These are phyloP conservation scores for Hypotaenidia okinawae DNA, from an alignment of 2,797 vertebrate genomes.

Conservation along the genomic window DNA sequence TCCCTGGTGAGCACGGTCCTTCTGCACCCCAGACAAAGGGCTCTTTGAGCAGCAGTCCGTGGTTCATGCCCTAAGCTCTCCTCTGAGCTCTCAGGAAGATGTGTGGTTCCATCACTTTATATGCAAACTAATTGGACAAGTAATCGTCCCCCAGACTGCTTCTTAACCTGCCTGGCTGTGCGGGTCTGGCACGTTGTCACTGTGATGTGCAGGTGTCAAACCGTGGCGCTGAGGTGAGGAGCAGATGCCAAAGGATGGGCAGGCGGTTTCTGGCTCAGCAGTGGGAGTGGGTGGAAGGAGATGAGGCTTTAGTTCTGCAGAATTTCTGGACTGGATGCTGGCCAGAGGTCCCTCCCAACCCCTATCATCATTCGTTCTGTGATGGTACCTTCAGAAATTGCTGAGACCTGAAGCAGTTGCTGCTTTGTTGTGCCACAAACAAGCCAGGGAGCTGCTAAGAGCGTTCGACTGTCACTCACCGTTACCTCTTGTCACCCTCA, in stretches of 20 bases:
- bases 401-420: slow-evolving; percentile 8
- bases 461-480: neutral
- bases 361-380: no score
- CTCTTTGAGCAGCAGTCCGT: slow-evolving; percentile 35
- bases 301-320: neutral
- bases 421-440: slow-evolving; percentile 3
- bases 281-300: neutral
- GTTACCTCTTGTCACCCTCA: neutral
- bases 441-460: slow-evolving; percentile 9
- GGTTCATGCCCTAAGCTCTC: slow-evolving; percentile 17
- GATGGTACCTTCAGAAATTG: neutral
- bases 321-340: neutral
- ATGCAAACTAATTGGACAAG: neutral
- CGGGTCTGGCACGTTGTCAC: neutral
- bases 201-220: neutral
- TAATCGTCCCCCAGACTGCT: neutral
- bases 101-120: neutral
- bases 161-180: slow-evolving; percentile 8
- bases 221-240: neutral
- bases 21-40: slow-evolving; percentile 37
- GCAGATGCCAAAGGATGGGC: neutral
- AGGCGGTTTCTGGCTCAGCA: neutral
- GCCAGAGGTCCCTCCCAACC: no score
- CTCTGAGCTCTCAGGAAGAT: slow-evolving; percentile 6
- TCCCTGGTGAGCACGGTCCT: neutral